A percentile compares a stretch with the other conserved stretches of the same genome.
Conservation (phyloP, 1,140 invertebrate genomes). For the Drosophila ohnishii region DNA sequence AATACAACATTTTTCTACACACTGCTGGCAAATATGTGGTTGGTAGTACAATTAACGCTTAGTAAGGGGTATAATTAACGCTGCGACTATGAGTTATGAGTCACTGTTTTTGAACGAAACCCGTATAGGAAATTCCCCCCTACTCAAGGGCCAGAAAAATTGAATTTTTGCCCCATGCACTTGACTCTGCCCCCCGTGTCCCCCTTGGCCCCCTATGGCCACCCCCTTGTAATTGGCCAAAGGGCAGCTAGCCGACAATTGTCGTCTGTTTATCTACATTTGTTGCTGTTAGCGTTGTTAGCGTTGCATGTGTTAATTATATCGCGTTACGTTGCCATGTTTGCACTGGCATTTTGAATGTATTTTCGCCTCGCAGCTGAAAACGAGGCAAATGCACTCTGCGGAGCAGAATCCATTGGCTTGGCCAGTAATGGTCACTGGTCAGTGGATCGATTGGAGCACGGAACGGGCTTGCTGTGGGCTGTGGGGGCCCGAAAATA, state of each 20-base stretch:
- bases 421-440: conserved; percentile 29
- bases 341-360: conserved; percentile 37
- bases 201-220: neutral
- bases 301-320: conserved; percentile 50
- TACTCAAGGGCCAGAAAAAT: conserved; percentile 32
- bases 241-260: conserved; percentile 54
- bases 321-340: conserved; percentile 48
- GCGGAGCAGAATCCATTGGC: conserved; percentile 36
- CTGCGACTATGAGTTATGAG: conserved; percentile 26
- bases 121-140: conserved; percentile 33
- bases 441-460: conserved; percentile 44
- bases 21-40: neutral
- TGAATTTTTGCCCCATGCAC: conserved; percentile 32
- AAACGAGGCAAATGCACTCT: conserved; percentile 42
- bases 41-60: conserved; percentile 15
- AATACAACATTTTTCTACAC: conserved; percentile 5
- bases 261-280: conserved; percentile 42
- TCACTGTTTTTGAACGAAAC: conserved; percentile 17
- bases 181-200: conserved; percentile 5
- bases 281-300: conserved; percentile 33
- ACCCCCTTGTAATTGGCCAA: conserved; percentile 59
- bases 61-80: conserved; percentile 34
- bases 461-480: conserved; percentile 4
- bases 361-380: conserved; percentile 26
- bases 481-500: conserved; percentile 26